phyloP scores from a whole-genome alignment of 30 jellyfish, hydroid and myxozoan species.

The Hydractinia echinata region DNA sequence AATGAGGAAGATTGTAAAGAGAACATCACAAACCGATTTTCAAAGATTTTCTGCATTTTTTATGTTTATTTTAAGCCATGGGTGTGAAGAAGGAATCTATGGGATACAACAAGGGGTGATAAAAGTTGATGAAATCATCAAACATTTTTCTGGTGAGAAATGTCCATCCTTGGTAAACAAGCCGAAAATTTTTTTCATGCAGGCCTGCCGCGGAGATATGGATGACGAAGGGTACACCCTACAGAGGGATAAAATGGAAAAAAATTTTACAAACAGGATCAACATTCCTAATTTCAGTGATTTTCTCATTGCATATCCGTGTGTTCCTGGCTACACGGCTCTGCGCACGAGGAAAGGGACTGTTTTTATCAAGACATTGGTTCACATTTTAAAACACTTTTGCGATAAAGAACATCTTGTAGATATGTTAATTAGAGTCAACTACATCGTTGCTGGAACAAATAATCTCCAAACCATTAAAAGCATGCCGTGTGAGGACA shows the following conservation, averaged over 20 bases:
- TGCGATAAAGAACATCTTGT: conserved; percentile 41
- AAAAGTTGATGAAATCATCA: conserved; percentile 25
- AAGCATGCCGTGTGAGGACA: conserved; percentile 61
- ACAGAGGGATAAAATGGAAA: background rate
- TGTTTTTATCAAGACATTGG: conserved; percentile 50
- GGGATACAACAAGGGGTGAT: conserved; percentile 39
- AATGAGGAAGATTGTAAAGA: background rate
- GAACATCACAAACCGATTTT: background rate
- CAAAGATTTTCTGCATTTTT: conserved; percentile 26
- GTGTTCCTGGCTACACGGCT: conserved; percentile 32
- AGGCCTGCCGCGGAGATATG: conserved; percentile 79
- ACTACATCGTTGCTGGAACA: conserved; percentile 36
- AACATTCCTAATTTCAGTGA: conserved; percentile 59
- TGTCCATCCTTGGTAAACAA: conserved; percentile 47
- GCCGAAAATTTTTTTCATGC: conserved; percentile 63
- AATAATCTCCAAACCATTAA: background rate
- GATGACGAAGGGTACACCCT: conserved; percentile 36
- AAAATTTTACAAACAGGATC: background rate
- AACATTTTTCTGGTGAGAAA: conserved; percentile 44
- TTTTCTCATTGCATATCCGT: conserved; percentile 59
- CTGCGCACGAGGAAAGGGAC: conserved; percentile 40
- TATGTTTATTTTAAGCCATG: conserved; percentile 50
- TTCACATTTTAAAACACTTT: conserved; percentile 11
- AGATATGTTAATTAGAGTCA: conserved; percentile 53
- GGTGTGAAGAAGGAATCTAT: conserved; percentile 48